These are phyloP conservation scores for Turnix velox DNA, from an alignment of 2,113 vertebrate species.

Conservation along the genomic window DNA sequence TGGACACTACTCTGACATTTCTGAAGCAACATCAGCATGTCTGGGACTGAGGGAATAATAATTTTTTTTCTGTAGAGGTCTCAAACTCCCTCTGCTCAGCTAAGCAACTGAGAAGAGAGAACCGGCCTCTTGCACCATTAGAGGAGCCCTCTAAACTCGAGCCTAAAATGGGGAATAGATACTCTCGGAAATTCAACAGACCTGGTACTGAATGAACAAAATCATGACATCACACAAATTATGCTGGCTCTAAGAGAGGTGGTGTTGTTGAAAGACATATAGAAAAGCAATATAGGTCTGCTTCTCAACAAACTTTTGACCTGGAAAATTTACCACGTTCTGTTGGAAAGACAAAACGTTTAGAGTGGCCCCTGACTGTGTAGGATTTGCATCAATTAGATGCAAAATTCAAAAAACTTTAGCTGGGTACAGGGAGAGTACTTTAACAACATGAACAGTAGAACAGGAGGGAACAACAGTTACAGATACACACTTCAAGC, in stretches of 20 bases:
- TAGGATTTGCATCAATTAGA: not conserved
- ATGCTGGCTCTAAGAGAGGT: not conserved
- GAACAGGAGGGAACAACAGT: accelerated
- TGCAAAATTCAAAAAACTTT: not conserved
- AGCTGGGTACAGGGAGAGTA: not conserved
- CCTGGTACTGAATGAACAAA: not conserved
- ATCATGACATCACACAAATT: not conserved
- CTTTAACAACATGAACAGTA: not conserved
- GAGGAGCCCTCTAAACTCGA: not conserved
- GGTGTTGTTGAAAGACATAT: not conserved
- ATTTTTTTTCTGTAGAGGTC: not conserved
- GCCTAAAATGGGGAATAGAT: not conserved
- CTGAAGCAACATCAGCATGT: not conserved
- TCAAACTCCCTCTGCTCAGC: not conserved
- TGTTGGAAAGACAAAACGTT: not conserved
- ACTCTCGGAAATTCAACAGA: not conserved
- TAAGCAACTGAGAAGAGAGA: not conserved
- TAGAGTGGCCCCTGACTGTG: not conserved
- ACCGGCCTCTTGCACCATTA: not conserved
- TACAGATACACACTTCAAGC: accelerated
- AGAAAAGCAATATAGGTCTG: not conserved
- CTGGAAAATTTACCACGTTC: not conserved
- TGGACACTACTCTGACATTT: not conserved
- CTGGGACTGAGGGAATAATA: not conserved
- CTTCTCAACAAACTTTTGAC: not conserved